Conservation (phyloP, 1,140 invertebrate genomes). For the Penaeus vannamei region DNA sequence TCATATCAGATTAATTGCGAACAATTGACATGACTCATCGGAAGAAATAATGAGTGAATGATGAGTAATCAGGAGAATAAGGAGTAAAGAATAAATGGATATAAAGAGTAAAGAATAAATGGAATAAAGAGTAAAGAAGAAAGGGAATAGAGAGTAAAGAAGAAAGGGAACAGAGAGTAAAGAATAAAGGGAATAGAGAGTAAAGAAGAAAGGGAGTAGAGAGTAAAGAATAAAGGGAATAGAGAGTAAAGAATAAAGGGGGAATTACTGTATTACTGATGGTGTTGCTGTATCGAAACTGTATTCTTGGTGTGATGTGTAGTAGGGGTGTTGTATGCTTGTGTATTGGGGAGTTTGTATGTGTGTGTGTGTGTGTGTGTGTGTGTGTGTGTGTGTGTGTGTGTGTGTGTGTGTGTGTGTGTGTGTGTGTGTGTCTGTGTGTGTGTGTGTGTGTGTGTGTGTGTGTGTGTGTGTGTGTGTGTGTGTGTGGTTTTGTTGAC, state of each 20-base stretch:
- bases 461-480: no score
- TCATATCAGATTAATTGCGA: no score
- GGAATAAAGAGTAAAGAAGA: not conserved
- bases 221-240: not conserved
- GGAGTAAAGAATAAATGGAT: not conserved
- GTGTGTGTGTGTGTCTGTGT: no score
- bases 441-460: no score
- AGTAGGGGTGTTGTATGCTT: no score
- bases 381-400: no score
- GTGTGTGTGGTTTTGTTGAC: no score
- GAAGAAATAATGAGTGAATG: not conserved
- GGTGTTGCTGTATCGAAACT: not conserved
- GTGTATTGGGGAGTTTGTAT: no score
- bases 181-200: not conserved
- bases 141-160: not conserved
- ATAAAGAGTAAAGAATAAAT: not conserved
- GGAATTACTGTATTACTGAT: not conserved
- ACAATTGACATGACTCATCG: not conserved
- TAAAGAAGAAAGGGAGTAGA: not conserved
- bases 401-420: no score
- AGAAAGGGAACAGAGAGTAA: not conserved
- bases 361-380: no score
- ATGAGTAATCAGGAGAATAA: not conserved
- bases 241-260: not conserved
- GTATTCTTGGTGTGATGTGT: no score